Evolutionary conservation across 2,113 vertebrate genomes (phyloP).

Genomic region (Agelaius phoeniceus): DNA sequence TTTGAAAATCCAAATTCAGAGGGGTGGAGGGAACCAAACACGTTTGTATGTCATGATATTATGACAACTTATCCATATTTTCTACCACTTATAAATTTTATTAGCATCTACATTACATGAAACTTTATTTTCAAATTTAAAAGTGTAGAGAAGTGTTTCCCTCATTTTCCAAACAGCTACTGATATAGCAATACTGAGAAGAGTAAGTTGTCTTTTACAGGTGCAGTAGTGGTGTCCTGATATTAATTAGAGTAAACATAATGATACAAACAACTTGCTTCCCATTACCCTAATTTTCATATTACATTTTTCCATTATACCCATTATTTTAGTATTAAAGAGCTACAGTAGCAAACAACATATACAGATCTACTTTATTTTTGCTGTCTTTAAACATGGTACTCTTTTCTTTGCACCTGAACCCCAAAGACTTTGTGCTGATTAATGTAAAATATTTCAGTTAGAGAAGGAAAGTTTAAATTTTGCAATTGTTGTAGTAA

Average conservation of each 20-base stretch:
- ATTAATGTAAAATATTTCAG: not conserved
- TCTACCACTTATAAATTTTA: not conserved
- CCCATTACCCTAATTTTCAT: not conserved
- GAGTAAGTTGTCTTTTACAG: not conserved
- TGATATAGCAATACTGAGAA: not conserved
- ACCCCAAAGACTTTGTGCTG: not conserved
- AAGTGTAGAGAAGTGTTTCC: not conserved
- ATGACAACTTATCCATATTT: not conserved
- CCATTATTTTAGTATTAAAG: not conserved
- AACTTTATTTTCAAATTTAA: not conserved
- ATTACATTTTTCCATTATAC: not conserved
- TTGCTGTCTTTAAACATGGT: not conserved
- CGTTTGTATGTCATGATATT: not conserved
- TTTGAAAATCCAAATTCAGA: not conserved
- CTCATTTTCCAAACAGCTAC: not conserved
- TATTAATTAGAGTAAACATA: not conserved
- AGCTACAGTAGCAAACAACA: not conserved
- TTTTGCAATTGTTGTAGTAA: not conserved
- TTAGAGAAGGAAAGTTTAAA: not conserved
- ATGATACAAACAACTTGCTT: not conserved
- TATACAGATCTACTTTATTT: not conserved
- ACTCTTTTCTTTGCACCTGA: not conserved
- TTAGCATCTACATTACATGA: not conserved
- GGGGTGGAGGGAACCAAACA: not conserved
- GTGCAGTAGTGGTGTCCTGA: not conserved